Percentiles rank a stretch among this genome's conserved stretches.
Evolutionary conservation across 2,888 invertebrate genomes (phyloP).

Genomic region (Melangyna quadrimaculata): DNA sequence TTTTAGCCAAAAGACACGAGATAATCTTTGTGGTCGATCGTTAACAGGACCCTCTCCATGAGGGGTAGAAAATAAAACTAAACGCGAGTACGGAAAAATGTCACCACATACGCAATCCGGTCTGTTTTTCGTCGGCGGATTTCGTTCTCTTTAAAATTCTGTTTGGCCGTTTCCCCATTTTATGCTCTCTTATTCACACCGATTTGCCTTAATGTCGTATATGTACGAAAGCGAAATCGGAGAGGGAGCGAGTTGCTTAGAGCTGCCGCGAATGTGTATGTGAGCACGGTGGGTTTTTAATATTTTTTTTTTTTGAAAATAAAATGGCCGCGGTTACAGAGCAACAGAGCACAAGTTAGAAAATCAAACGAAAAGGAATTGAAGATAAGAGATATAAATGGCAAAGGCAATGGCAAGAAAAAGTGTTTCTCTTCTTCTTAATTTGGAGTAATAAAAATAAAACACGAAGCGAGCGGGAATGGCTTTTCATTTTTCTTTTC

Average conservation of each 20-base stretch:
- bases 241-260: background rate
- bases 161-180: conserved; percentile 10
- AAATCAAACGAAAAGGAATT: conserved; percentile 38
- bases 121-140: conserved; percentile 13
- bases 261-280: background rate
- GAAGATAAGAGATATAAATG: conserved; percentile 42
- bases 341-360: conserved; percentile 38
- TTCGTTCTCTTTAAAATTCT: conserved; percentile 52
- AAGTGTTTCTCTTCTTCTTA: conserved; percentile 42
- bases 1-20: conserved; percentile 67
- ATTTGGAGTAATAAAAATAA: conserved; percentile 6
- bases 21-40: conserved; percentile 59
- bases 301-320: conserved; percentile 22
- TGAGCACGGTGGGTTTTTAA: conserved; percentile 34
- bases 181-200: conserved; percentile 28
- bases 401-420: background rate
- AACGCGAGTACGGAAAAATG: conserved; percentile 72
- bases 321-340: conserved; percentile 63
- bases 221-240: conserved; percentile 20
- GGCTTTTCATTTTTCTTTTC: conserved; percentile 31
- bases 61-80: conserved; percentile 75
- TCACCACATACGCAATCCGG: conserved; percentile 73
- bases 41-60: conserved; percentile 72
- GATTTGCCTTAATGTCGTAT: conserved; percentile 45
- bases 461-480: background rate